These are phyloP conservation scores for Keiferia lycopersicella DNA, from an alignment of 2,888 invertebrate species.

Conservation along the genomic window DNA sequence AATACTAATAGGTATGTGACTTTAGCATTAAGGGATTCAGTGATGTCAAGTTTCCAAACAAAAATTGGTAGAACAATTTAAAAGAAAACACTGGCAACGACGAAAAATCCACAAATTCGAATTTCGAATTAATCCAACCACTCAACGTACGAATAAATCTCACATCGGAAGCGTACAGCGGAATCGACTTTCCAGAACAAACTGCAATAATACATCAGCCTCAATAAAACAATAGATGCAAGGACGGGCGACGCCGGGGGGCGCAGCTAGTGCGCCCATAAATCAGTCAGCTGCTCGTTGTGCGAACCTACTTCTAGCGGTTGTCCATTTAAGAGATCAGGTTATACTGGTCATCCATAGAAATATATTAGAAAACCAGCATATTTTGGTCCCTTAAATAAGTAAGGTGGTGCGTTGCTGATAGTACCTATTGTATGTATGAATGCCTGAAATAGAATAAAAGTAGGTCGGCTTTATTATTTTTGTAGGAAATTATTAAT, in stretches of 20 bases:
- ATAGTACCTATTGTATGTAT: background rate
- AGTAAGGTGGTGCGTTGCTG: no score
- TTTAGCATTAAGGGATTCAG: background rate
- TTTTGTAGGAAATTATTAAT: background rate
- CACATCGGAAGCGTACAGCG: constrained; percentile 8
- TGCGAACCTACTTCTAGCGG: background rate
- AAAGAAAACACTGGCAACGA: background rate
- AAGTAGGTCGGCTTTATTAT: background rate
- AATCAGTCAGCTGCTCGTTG: constrained; percentile 25
- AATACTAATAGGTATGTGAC: no score
- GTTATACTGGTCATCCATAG: background rate
- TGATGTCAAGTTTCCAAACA: background rate
- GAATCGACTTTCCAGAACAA: constrained; percentile 14
- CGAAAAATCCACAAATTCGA: constrained; percentile 8
- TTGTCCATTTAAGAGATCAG: background rate
- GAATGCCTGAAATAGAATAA: background rate
- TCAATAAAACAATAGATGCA: constrained; percentile 23
- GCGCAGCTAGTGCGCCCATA: constrained; percentile 21
- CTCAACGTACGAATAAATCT: background rate
- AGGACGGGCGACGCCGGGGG: constrained; percentile 25
- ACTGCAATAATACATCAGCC: constrained; percentile 23
- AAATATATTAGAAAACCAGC: no score
- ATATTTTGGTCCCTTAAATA: no score
- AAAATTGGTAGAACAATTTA: background rate
- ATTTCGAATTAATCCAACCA: background rate